A percentile compares a stretch with the other conserved stretches of the same genome.
Conservation (phyloP, 2,113 vertebrate species). For the Phalacrocorax brasilianus region DNA sequence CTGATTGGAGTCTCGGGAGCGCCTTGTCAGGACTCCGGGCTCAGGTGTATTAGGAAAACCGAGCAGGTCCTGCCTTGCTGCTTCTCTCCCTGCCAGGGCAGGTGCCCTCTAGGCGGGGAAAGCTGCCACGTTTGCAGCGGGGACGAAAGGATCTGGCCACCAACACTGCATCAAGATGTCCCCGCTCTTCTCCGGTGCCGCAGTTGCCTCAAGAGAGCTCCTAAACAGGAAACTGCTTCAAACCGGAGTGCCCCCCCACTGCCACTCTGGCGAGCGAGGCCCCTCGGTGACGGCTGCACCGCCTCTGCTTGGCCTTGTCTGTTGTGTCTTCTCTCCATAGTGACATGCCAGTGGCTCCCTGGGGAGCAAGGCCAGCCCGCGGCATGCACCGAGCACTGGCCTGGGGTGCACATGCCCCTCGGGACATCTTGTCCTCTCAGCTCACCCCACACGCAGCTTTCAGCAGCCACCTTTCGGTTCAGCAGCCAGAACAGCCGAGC, state of each 20-base stretch:
- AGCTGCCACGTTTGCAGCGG: background rate
- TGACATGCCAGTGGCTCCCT: background rate
- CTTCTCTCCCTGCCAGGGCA: background rate
- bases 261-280: background rate
- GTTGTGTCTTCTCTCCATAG: constrained; percentile 36
- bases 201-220: background rate
- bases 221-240: constrained; percentile 6
- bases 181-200: rapidly evolving
- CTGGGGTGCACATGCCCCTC: background rate
- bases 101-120: background rate
- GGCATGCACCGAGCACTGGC: background rate
- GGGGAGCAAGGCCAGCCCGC: background rate
- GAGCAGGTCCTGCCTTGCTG: background rate
- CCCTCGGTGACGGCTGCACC: background rate
- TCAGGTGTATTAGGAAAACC: background rate
- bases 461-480: background rate
- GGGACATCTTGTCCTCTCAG: background rate
- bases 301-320: background rate
- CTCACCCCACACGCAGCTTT: background rate
- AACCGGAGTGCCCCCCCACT: background rate
- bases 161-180: background rate
- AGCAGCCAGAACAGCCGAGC: background rate
- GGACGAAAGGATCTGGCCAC: background rate
- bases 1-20: background rate
- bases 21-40: background rate